Conservation (phyloP, 2,113 vertebrate genomes). For the Cinclus cinclus region DNA sequence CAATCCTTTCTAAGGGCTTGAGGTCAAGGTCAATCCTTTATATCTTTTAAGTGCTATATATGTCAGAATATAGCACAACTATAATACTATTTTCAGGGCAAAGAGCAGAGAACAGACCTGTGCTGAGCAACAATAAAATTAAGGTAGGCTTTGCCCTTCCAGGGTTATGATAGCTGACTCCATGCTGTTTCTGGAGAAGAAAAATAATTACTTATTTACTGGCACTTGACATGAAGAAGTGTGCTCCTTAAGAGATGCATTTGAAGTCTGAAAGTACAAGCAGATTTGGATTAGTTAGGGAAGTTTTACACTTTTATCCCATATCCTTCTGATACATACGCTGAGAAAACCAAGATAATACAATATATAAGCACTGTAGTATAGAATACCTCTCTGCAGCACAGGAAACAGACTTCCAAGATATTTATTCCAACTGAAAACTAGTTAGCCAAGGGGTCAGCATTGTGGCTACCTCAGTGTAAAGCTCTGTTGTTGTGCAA, state of each 20-base stretch:
- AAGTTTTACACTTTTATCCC: neutral
- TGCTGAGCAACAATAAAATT: neutral
- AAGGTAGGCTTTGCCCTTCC: neutral
- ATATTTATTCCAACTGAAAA: neutral
- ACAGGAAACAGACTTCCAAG: neutral
- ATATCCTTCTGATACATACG: neutral
- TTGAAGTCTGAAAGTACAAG: neutral
- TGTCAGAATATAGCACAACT: neutral
- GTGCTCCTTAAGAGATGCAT: neutral
- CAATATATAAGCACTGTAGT: neutral
- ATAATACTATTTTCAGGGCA: neutral
- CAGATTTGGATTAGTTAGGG: neutral
- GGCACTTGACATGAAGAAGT: neutral
- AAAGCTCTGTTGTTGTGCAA: neutral
- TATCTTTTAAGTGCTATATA: neutral
- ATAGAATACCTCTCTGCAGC: neutral
- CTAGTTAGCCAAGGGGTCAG: neutral
- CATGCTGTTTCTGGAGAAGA: neutral
- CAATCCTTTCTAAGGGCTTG: neutral
- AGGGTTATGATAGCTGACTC: neutral
- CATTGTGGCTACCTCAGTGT: neutral
- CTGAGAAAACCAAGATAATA: neutral
- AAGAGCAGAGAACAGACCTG: slow-evolving; percentile 14
- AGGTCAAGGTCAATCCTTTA: neutral
- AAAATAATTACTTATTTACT: neutral